Evolutionary conservation across 2,888 invertebrate genomes (phyloP).

Genomic region (Lepeophtheirus nordmannii): DNA sequence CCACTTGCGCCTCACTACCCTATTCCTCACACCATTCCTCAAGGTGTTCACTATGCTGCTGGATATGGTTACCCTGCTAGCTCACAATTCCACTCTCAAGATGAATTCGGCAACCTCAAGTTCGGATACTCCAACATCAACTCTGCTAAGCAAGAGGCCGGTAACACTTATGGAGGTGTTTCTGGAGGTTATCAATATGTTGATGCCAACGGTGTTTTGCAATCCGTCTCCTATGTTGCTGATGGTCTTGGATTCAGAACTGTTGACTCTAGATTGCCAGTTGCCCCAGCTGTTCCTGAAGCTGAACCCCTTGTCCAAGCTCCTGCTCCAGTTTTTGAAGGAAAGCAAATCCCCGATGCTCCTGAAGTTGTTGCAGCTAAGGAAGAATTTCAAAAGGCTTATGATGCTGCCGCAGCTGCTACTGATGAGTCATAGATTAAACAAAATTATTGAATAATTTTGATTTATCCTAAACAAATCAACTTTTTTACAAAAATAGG

Average conservation of each 20-base stretch:
- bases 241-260: slow-evolving; percentile 18
- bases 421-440: too few species aligned
- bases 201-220: slow-evolving; percentile 19
- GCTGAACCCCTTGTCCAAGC: neutral
- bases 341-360: slow-evolving; percentile 1
- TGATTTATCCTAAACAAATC: too few species aligned
- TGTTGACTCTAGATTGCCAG: slow-evolving; percentile 12
- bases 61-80: neutral
- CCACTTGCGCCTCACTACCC: neutral
- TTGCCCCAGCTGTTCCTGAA: slow-evolving; percentile 4
- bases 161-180: slow-evolving; percentile 22
- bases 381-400: slow-evolving; percentile 17
- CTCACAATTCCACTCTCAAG: slow-evolving; percentile 20
- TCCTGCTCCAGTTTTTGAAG: slow-evolving; percentile 8
- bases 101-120: slow-evolving; percentile 21
- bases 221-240: slow-evolving; percentile 18
- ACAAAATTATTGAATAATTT: too few species aligned
- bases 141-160: slow-evolving; percentile 14
- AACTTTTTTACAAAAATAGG: too few species aligned
- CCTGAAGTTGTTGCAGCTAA: slow-evolving; percentile 20
- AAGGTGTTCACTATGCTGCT: neutral
- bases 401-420: neutral
- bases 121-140: slow-evolving; percentile 24
- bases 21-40: neutral
- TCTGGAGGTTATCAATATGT: slow-evolving; percentile 13